A percentile compares a stretch with the other conserved stretches of the same genome.
phyloP scores from a whole-genome alignment of 1,140 invertebrate genomes.

The roundworm (Caenorhabditis elegans) region DNA sequence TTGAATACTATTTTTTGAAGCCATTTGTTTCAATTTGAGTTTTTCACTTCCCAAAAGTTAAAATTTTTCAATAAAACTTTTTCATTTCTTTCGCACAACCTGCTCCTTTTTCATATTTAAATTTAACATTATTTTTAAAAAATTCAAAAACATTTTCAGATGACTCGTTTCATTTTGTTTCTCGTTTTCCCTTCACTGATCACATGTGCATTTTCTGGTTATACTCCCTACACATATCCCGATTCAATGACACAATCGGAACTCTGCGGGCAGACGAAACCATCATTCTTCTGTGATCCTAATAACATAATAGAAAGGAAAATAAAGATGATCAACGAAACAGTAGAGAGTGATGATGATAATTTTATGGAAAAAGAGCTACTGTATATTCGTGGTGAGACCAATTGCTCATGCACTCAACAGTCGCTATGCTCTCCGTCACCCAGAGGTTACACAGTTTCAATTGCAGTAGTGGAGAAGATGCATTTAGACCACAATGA shows the following conservation, averaged over 20 bases:
- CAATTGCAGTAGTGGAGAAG: conserved; percentile 14
- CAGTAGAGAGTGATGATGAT: background rate
- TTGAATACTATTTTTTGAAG: background rate
- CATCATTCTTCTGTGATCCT: conserved; percentile 28
- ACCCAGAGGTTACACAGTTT: conserved; percentile 9
- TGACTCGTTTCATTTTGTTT: background rate
- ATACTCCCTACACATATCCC: conserved; percentile 36
- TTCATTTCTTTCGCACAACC: too few relatives aligned
- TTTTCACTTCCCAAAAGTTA: too few relatives aligned
- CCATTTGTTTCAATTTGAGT: too few relatives aligned
- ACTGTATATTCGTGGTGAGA: conserved; percentile 15
- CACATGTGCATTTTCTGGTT: background rate
- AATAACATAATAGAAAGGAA: background rate
- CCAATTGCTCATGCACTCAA: conserved; percentile 21
- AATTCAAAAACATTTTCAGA: too few relatives aligned
- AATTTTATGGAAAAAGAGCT: background rate
- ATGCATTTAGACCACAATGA: conserved; percentile 33
- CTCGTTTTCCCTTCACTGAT: background rate
- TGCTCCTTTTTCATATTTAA: too few relatives aligned
- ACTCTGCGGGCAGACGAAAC: background rate
- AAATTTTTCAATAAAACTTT: too few relatives aligned
- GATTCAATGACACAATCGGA: conserved; percentile 31
- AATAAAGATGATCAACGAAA: background rate
- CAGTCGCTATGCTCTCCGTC: background rate
- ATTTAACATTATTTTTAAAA: too few relatives aligned